Conservation (phyloP, 1,140 invertebrate species). For the Caerostris darwini region DNA sequence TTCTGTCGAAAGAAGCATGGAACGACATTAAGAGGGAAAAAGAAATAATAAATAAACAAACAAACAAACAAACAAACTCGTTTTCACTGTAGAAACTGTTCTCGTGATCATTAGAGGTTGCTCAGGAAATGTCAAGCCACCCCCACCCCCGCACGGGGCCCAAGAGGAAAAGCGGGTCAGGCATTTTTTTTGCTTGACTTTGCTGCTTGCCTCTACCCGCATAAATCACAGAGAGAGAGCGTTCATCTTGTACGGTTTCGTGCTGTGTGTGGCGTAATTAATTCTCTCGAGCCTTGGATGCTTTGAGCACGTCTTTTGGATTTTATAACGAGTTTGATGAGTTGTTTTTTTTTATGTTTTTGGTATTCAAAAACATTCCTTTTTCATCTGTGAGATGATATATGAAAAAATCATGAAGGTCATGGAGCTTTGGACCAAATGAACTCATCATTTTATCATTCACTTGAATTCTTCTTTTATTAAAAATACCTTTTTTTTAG, state of each 20-base stretch:
- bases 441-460: too few species aligned
- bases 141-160: background rate
- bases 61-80: background rate
- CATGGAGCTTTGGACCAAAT: too few species aligned
- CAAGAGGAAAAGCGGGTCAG: slow-evolving; percentile 25
- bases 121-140: slow-evolving; percentile 39
- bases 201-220: background rate
- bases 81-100: background rate
- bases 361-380: background rate
- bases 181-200: background rate
- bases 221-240: background rate
- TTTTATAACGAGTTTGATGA: background rate
- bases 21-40: background rate
- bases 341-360: background rate
- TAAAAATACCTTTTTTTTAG: too few species aligned
- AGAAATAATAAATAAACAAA: background rate
- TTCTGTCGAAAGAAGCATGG: background rate
- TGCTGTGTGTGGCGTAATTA: slow-evolving; percentile 29
- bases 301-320: background rate
- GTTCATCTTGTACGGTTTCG: background rate
- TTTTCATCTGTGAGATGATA: background rate
- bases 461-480: too few species aligned
- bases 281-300: background rate
- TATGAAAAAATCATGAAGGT: too few species aligned
- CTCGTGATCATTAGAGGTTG: background rate